Evolutionary conservation across 92 coral and sea anemone genomes (phyloP), one percentile per base, ranked within the genome.

Genomic region (Palythoa heliodiscus): DNA sequence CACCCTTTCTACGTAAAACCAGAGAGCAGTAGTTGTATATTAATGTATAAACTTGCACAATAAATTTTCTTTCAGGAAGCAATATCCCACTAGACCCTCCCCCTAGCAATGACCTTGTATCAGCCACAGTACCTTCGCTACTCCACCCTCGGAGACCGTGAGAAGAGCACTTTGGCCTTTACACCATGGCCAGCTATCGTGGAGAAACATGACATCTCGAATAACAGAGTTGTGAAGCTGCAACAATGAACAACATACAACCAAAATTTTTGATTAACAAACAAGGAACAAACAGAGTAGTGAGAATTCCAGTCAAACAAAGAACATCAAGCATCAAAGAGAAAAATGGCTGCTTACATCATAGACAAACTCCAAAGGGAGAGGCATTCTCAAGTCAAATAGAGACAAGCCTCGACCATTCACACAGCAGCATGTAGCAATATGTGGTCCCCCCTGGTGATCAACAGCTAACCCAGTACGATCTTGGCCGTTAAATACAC

Each of bases 111-210:
- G 35, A 29, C 35, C 9, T 43, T 43, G 64, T 58, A 23, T 57
- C 43, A 12, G 35, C 24, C 9, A 17, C 53, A 7, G 38, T 64
- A 93, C 98, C 98, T 94, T 94, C 13, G 98, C 93, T 5, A 93
- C 88, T 25, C 98, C 98, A 84, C 88, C 93, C 64, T 89, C 93
- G 58, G 98, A 90, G 76, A 90, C 98, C 39, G 98, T 88, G 39
- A 94, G 86, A 74, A 94, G 48, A 3, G 93, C 93, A 72, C 90
- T 87, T 29, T 94, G 98, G 5, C 98, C 98, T 75, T 94, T 94
- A 64, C 98, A 94, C 95, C 95, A 94, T 0, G 98, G 98, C 98
- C 98, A 94, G 70, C 95, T 92, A 39, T 94, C 94, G 68, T 92
- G 98, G 22, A 94, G 91, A 76, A 94, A 94, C 91, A 88, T 86